phyloP scores from a whole-genome alignment of 1,140 invertebrate species.

The Lanistes nyassanus region DNA sequence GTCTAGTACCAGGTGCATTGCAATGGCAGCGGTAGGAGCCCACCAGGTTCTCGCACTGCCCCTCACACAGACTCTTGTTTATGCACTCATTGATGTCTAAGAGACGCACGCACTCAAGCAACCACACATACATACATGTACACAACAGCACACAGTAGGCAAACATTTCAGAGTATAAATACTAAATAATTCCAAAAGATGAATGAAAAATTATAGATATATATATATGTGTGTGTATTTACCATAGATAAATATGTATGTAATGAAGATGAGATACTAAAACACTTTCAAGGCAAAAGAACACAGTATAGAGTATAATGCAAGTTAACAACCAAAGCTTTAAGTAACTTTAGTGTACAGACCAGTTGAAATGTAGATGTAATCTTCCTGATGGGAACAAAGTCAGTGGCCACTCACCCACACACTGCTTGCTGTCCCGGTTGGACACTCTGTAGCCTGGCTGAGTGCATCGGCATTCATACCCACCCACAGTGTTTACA shows the following conservation, averaged over 20 bases:
- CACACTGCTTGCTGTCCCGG: slow-evolving; percentile 29
- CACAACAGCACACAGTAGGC: neutral
- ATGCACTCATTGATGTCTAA: slow-evolving; percentile 76
- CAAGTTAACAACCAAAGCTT: too few species aligned
- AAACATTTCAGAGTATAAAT: neutral
- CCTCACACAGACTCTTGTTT: slow-evolving; percentile 68
- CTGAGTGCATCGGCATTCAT: slow-evolving; percentile 47
- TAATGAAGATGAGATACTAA: too few species aligned
- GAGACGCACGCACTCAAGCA: slow-evolving; percentile 17
- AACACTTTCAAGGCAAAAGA: too few species aligned
- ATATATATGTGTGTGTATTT: too few species aligned
- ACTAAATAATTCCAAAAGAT: too few species aligned
- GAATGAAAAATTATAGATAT: too few species aligned
- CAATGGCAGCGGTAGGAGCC: slow-evolving; percentile 54
- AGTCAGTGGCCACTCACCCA: slow-evolving; percentile 26
- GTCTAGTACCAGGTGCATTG: slow-evolving; percentile 25
- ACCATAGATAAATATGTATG: too few species aligned
- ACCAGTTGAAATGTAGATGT: too few species aligned
- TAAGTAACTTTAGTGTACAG: neutral
- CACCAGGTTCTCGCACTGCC: slow-evolving; percentile 45
- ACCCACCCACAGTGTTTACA: slow-evolving; percentile 49
- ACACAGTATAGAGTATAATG: too few species aligned
- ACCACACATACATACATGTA: neutral
- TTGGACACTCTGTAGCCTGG: slow-evolving; percentile 35
- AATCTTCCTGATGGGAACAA: neutral